Base-by-base conservation (phyloP, 2,888 invertebrate species). In the Stenchaetothrips biformis region DNA sequence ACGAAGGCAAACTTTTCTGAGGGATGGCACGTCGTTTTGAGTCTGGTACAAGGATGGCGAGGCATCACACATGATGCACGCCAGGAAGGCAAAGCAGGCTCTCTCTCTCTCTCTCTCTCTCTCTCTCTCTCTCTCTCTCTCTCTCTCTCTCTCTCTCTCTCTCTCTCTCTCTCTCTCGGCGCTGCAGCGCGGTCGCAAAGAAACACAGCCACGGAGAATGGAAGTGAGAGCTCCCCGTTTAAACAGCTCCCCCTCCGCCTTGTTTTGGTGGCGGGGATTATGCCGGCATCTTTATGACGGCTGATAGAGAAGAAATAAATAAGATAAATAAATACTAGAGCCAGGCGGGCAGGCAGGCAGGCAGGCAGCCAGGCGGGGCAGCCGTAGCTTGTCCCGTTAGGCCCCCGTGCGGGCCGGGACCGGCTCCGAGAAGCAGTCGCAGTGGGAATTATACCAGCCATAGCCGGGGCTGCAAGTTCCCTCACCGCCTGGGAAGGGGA, bases 271-370 rank as follows among this genome's bases (percentile, higher is more conserved):
- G 21, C 67, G 11, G 25, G 67, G 67, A 74, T 74, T 74, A 74
- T 74, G 67, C 67, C 67, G 67, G 67, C 67, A 74, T 74, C 67
- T 74, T 74, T 74, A 74, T 74, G 67, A 74, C 67, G 67, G 67
- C 67, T 74, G 67, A 74, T 74, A 74, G 67, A 74, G 67, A 74
- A 74, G 67, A 74, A 74, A 74, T 74, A 74, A 74, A 74, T 74
- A 74, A 74, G 67, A 74, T 74, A 74, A 74, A 74, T 74, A 74
- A 74, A 74, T 74, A 74, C 67, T 74, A 7, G 67, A 25, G 25
- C 7, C 67, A 25, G 67, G 8, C 21, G 25, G 7, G 67, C 7
- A 21, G 67, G 0, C 6, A 9, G 67, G 21, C 21, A 4, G 67
- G 2, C 6, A 9, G 67, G 21, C n/a, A 4, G 67, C 2, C n/a